A percentile compares a stretch with the other conserved stretches of the same genome.
These are phyloP conservation scores for Hephaestus fuliginosus DNA, from an alignment of 2,797 vertebrate genomes.

Conservation along the genomic window DNA sequence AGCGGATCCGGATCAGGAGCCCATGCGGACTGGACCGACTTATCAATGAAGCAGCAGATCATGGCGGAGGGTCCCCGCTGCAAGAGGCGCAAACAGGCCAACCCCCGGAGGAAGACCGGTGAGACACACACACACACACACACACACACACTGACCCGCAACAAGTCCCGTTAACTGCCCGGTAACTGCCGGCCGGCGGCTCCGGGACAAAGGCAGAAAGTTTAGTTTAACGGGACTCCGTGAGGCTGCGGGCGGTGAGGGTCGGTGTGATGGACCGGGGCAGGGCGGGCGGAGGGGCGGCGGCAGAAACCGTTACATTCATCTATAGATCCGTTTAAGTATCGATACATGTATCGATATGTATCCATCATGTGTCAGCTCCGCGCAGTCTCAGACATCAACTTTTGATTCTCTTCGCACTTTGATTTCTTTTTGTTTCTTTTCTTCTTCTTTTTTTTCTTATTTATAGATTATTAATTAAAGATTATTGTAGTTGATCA, in stretches of 20 bases:
- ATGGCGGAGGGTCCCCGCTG: slow-evolving; percentile 96
- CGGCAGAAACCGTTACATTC: too few species aligned
- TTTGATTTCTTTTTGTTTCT: too few species aligned
- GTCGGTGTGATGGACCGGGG: slow-evolving; percentile 1
- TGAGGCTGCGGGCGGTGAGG: not conserved
- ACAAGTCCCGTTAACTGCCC: not conserved
- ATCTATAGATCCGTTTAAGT: too few species aligned
- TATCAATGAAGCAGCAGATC: slow-evolving; percentile 96
- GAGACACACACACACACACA: slow-evolving; percentile 71
- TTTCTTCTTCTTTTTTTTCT: too few species aligned
- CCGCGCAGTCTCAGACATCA: too few species aligned
- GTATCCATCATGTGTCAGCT: too few species aligned
- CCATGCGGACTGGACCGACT: slow-evolving; percentile 92
- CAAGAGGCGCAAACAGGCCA: slow-evolving; percentile 98
- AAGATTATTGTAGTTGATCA: too few species aligned
- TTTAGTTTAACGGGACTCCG: slow-evolving; percentile 11
- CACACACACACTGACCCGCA: not conserved
- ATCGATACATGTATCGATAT: too few species aligned
- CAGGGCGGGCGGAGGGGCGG: not conserved
- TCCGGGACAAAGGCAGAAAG: not conserved
- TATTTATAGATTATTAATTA: too few species aligned
- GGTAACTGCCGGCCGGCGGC: too few species aligned
- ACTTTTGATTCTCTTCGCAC: too few species aligned
- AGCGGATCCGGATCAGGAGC: slow-evolving; percentile 72
- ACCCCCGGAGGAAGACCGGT: slow-evolving; percentile 97